Base-by-base conservation (phyloP, 2,888 invertebrate species). In the Dynastes hyllus region DNA sequence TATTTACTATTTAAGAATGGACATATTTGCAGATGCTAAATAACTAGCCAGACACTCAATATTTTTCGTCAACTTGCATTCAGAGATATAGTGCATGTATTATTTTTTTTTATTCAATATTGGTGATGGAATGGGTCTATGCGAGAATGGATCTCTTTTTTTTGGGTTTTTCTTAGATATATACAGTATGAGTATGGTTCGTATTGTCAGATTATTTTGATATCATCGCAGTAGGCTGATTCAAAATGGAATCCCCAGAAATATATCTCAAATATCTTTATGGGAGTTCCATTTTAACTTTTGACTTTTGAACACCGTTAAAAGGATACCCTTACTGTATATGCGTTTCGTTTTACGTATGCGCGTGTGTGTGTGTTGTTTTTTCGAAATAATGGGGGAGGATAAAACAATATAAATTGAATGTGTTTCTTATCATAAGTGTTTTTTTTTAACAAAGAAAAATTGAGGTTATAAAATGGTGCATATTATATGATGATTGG, bases 1-100 rank as follows among this genome's bases (percentile, higher is more conserved):
- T 87, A 11, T 45, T 87, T 87, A 55, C 55, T 55, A 84, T 76
- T 63, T 86, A 86, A 85, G 84, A 85, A 84, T 85, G 87, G 85
- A 87, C 86, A 86, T 11, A 45, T 85, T 84, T 84, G 86, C 86
- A 85, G 85, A 84, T 85, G 85, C 86, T 87, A 86, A 84, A 58
- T 83, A 83, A 85, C 85, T 86, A 87, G 85, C 83, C 85, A 86
- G 84, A 86, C 86, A 83, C 85, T 85, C 85, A 84, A 2, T 16
- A 16, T 84, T 45, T 45, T 84, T 84, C 83, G 84, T 86, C 85
- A 82, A 83, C 84, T 77, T 84, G 84, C 86, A 85, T 85, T 85
- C 86, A 82, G 83, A 16, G 85, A 84, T 84, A 83, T 81, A 84
- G 84, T 85, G 85, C 83, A 78, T 82, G 81, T 84, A 83, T 80